Base-by-base conservation (phyloP, 2,888 invertebrate species). In the Watsonalla cultraria region DNA sequence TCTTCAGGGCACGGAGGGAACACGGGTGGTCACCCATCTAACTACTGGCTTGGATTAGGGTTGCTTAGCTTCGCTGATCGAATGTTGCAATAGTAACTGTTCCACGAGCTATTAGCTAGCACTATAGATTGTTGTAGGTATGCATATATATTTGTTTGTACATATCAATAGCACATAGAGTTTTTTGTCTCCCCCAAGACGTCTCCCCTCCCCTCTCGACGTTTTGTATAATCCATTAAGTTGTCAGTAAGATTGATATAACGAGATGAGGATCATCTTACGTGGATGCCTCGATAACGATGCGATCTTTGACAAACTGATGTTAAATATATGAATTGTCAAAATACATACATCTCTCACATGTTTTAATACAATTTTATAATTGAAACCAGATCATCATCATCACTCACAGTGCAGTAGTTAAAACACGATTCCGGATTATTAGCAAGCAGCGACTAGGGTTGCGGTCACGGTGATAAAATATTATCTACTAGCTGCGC, bases 171-270 rank as follows among this genome's bases (percentile, higher is more conserved):
- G 53, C 55, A 61, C 61, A 61, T 59, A 51, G 57, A 54, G 56
- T 62, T 70, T 66, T 75, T 74, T 74, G 64, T 69, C 53, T 66
- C 56, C 56, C 54, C 24, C 56, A 53, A 54, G 53, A 55, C 54
- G 7, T 59, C 52, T 50, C 52, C 53, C 51, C 55, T 64, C 76
- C 79, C 84, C 79, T 75, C 63, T 57, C 65, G 78, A 76, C 78
- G 74, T 74, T 82, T 83, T 79, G 73, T 83, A 72, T 82, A 80
- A 84, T 89, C 88, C 88, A 88, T 90, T 90, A 90, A 81, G 80
- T 80, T 86, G 88, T 87, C 89, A 82, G 69, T 72, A 78, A 84
- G 88, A 89, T 88, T 87, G 88, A 89, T 88, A 78, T 82, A 82
- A 85, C 76, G 63, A 76, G 80, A 84, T 82, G 75, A 72, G 74